phyloP scores from a whole-genome alignment of 2,888 invertebrate genomes.

The Drosophila nr. perissopoda region DNA sequence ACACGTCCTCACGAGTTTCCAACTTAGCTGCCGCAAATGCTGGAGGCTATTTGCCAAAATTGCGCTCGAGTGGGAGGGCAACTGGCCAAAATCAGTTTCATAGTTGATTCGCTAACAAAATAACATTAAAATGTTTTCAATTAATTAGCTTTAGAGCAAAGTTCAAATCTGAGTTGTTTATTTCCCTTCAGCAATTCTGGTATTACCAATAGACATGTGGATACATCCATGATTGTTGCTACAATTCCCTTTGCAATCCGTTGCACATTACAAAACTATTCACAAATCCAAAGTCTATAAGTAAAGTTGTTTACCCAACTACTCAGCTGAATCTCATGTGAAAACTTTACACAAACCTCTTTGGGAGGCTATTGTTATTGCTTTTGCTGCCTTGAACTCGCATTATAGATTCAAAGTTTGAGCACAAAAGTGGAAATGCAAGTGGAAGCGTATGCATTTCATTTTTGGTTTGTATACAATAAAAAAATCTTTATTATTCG shows the following conservation, averaged over 20 bases:
- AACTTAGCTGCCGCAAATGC: slow-evolving; percentile 10
- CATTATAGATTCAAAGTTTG: slow-evolving; percentile 16
- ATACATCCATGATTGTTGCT: slow-evolving; percentile 3
- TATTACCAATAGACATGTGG: neutral
- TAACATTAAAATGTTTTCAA: slow-evolving; percentile 41
- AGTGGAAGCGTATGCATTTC: slow-evolving; percentile 16
- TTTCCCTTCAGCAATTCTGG: no score
- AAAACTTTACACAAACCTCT: slow-evolving; percentile 48
- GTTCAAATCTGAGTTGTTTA: neutral
- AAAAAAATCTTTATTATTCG: slow-evolving; percentile 71
- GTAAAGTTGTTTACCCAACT: slow-evolving; percentile 20
- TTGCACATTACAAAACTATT: slow-evolving; percentile 36
- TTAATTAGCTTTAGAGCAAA: slow-evolving; percentile 10
- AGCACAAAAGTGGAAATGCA: slow-evolving; percentile 32
- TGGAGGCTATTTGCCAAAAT: slow-evolving; percentile 34
- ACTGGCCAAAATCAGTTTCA: slow-evolving; percentile 32
- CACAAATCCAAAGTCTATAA: slow-evolving; percentile 9
- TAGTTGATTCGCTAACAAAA: slow-evolving; percentile 37
- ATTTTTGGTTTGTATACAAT: slow-evolving; percentile 63
- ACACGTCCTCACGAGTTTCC: slow-evolving; percentile 57
- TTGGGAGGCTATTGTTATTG: slow-evolving; percentile 35
- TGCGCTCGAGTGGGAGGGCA: slow-evolving; percentile 32
- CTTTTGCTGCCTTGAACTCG: slow-evolving; percentile 60
- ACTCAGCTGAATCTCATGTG: slow-evolving; percentile 39
- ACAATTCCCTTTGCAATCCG: slow-evolving; percentile 27